Conservation (phyloP, 2,888 invertebrate genomes). For the Caenorhabditis uteleia region DNA sequence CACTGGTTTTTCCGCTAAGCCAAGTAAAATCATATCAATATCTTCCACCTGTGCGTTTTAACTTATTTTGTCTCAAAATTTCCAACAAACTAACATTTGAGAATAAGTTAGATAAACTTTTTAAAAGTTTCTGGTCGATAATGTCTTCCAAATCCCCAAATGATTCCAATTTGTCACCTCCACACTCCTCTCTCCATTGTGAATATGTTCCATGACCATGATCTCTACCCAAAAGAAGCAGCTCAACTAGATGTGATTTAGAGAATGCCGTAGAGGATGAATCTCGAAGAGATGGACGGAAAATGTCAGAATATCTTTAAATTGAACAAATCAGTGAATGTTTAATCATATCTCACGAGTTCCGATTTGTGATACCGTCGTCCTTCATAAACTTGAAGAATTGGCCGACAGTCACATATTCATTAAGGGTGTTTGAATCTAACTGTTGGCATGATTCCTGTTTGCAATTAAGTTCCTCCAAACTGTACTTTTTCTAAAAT, state of each 20-base stretch:
- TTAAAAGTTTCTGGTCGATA: slow-evolving; percentile 11
- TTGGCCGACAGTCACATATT: slow-evolving; percentile 76
- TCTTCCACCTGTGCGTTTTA: slow-evolving; percentile 10
- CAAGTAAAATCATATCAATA: slow-evolving; percentile 43
- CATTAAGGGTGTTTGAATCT: slow-evolving; percentile 84
- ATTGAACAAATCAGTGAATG: neutral
- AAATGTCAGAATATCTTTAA: neutral
- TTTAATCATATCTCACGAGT: neutral
- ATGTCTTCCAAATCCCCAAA: slow-evolving; percentile 15
- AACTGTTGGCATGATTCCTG: slow-evolving; percentile 69
- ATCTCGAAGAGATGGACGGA: neutral
- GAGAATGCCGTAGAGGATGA: neutral
- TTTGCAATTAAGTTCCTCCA: slow-evolving; percentile 10
- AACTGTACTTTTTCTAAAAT: slow-evolving; percentile 23
- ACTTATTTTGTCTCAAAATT: neutral
- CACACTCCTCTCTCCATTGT: slow-evolving; percentile 45
- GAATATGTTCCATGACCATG: slow-evolving; percentile 47
- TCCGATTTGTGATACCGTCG: neutral
- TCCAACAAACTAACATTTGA: slow-evolving; percentile 8
- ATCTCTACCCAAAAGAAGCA: slow-evolving; percentile 47
- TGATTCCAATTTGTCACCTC: slow-evolving; percentile 18
- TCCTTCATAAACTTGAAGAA: slow-evolving; percentile 48
- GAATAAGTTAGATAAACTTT: slow-evolving; percentile 11
- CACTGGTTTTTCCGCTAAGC: slow-evolving; percentile 63
- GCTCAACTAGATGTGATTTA: slow-evolving; percentile 3